A percentile compares a stretch with the other conserved stretches of the same genome.
Evolutionary conservation across 2,113 vertebrate genomes (phyloP).

Genomic region (Chloebia gouldiae): DNA sequence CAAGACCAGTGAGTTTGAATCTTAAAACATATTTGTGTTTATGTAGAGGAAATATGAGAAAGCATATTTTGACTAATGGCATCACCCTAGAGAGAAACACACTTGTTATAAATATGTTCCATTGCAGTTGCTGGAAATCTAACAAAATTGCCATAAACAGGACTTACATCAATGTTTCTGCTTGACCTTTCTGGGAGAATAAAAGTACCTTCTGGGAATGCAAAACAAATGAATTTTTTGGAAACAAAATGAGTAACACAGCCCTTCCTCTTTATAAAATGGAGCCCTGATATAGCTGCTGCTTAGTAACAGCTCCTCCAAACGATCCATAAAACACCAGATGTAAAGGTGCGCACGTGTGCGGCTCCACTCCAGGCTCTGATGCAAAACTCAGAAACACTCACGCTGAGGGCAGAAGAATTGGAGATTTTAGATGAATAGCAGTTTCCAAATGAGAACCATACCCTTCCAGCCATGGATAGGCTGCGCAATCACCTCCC

Average conservation of each 20-base stretch:
- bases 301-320: slow-evolving; percentile 40
- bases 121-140: slow-evolving; percentile 68
- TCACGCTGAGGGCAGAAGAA: not conserved
- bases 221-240: slow-evolving; percentile 63
- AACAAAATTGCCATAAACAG: slow-evolving; percentile 63
- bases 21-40: slow-evolving; percentile 66
- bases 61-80: slow-evolving; percentile 72
- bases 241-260: slow-evolving; percentile 57
- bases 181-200: slow-evolving; percentile 65
- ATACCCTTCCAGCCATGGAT: not conserved
- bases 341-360: slow-evolving; percentile 35
- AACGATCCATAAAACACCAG: slow-evolving; percentile 53
- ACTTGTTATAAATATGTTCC: slow-evolving; percentile 72
- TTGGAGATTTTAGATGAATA: slow-evolving; percentile 2
- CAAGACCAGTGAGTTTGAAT: slow-evolving; percentile 47
- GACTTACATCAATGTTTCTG: slow-evolving; percentile 72
- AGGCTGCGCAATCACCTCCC: not conserved
- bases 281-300: slow-evolving; percentile 36
- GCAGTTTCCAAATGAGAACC: slow-evolving; percentile 47
- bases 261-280: slow-evolving; percentile 54
- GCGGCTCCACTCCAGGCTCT: slow-evolving; percentile 4
- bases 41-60: slow-evolving; percentile 70
- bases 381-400: slow-evolving; percentile 40
- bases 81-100: slow-evolving; percentile 63
- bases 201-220: slow-evolving; percentile 67